Evolutionary conservation across 2,888 invertebrate genomes (phyloP).

Genomic region (Mycalesis mineus): DNA sequence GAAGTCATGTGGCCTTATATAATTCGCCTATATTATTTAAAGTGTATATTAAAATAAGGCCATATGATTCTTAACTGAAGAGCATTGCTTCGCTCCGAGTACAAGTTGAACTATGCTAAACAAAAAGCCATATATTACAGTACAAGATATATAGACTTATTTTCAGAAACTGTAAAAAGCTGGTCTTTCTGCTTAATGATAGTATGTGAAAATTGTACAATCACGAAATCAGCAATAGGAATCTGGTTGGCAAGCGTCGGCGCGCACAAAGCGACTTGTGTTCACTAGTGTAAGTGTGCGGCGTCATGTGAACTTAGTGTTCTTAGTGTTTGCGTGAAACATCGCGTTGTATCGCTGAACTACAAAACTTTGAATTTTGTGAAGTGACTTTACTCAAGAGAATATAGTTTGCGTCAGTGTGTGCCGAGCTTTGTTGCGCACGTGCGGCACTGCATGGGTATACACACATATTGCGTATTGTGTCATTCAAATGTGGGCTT

Average conservation of each 20-base stretch:
- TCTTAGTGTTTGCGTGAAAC: neutral
- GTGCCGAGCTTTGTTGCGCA: neutral
- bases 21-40: neutral
- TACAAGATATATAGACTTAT: slow-evolving; percentile 2
- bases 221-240: neutral
- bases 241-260: neutral
- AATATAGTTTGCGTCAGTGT: neutral
- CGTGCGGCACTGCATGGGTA: neutral
- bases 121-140: slow-evolving; percentile 8
- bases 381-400: neutral
- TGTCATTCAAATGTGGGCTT: neutral
- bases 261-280: slow-evolving; percentile 15
- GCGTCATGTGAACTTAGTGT: neutral
- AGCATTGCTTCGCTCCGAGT: neutral
- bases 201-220: neutral
- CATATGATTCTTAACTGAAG: neutral
- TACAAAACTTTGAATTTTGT: neutral
- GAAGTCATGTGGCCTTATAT: neutral
- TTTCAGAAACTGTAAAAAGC: neutral
- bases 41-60: too few relatives aligned
- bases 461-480: neutral
- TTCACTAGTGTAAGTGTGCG: slow-evolving; percentile 13
- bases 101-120: neutral
- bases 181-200: neutral
- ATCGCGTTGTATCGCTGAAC: neutral